Conservation (phyloP, 2,888 invertebrate genomes). For the Xylophagus ater region DNA sequence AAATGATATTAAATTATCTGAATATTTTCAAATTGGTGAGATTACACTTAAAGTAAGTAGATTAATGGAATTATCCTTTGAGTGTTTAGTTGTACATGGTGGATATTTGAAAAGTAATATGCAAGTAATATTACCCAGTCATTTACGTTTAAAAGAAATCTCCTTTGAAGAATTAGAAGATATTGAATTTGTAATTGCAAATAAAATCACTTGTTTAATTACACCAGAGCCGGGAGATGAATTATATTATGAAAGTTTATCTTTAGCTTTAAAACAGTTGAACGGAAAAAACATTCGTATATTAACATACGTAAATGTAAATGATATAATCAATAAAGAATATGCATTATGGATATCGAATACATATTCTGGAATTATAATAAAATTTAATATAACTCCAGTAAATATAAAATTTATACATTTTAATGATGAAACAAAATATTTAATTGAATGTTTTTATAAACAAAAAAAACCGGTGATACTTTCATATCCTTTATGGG, state of each 20-base stretch:
- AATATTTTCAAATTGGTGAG: constrained; percentile 6
- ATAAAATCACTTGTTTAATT: constrained; percentile 28
- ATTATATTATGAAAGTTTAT: constrained; percentile 22
- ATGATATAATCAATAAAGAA: constrained; percentile 22
- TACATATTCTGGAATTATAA: constrained; percentile 28
- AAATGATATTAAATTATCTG: not conserved
- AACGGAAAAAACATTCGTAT: constrained; percentile 24
- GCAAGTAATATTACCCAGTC: constrained; percentile 1
- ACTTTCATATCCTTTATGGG: constrained; percentile 14
- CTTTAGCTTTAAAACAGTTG: constrained; percentile 19
- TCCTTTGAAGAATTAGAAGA: constrained; percentile 34
- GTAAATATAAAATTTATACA: not conserved
- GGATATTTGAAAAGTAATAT: not conserved
- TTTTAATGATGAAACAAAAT: not conserved
- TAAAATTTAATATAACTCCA: constrained; percentile 19
- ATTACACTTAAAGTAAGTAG: constrained; percentile 1
- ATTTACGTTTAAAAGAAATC: constrained; percentile 11
- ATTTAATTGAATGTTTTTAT: constrained; percentile 22
- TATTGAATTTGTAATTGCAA: constrained; percentile 28
- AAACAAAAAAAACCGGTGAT: constrained; percentile 27
- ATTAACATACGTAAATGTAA: constrained; percentile 25
- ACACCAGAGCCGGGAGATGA: constrained; percentile 22
- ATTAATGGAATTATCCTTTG: not conserved
- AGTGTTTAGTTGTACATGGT: constrained; percentile 3
- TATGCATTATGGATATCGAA: constrained; percentile 24